Conservation (phyloP, 64 coral and sea anemone species). For the Cladopsammia gracilis region DNA sequence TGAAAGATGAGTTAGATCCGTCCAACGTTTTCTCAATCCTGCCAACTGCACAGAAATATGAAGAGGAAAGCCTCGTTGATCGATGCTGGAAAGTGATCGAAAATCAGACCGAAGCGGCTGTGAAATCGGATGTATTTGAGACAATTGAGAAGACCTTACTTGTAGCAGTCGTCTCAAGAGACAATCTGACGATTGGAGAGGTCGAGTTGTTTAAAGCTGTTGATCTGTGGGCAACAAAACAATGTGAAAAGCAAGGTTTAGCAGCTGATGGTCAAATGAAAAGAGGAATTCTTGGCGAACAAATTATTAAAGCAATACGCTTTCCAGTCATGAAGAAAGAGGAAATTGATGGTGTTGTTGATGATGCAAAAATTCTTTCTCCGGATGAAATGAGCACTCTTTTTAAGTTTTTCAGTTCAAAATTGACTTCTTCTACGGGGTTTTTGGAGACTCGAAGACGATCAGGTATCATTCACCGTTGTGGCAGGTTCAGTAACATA, state of each 20-base stretch:
- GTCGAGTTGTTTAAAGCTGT: no score
- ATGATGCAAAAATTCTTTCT: neutral
- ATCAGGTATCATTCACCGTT: neutral
- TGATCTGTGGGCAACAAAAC: no score
- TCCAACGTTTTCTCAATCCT: neutral
- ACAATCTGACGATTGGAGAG: neutral
- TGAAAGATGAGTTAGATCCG: neutral
- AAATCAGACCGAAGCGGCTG: neutral
- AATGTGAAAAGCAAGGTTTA: neutral
- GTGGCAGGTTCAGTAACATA: neutral
- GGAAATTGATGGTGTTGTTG: neutral
- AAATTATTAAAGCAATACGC: neutral
- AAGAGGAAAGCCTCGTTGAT: neutral
- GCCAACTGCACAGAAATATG: neutral
- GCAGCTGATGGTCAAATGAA: neutral
- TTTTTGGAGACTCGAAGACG: neutral
- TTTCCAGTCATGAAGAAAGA: neutral
- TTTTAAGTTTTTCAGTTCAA: neutral
- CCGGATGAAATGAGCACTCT: neutral
- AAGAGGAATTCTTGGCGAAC: conserved; percentile 4
- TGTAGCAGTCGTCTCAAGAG: neutral
- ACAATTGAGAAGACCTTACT: neutral
- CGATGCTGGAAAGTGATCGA: conserved; percentile 6
- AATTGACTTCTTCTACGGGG: neutral
- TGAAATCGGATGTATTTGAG: neutral